phyloP scores from a whole-genome alignment of 1,140 invertebrate species.

The Nixonia krombeini region DNA sequence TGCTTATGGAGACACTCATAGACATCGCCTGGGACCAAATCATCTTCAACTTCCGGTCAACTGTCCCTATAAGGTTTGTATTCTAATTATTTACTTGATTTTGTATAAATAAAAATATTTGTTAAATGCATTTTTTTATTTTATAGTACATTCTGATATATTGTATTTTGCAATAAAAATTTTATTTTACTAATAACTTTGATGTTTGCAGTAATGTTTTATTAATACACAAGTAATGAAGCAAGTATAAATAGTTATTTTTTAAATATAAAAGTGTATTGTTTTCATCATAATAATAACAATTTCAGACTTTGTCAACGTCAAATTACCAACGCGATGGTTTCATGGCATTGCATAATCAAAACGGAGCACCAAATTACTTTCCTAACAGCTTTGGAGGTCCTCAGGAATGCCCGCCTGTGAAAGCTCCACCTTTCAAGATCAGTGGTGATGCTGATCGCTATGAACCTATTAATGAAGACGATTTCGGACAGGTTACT shows the following conservation, averaged over 20 bases:
- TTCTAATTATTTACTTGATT: too few relatives aligned
- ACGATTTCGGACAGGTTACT: constrained; percentile 90
- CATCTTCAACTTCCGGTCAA: constrained; percentile 96
- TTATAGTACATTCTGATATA: too few relatives aligned
- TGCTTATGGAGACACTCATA: constrained; percentile 94
- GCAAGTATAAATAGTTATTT: too few relatives aligned
- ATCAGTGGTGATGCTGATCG: constrained; percentile 78
- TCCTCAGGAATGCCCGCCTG: constrained; percentile 74
- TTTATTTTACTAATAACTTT: too few relatives aligned
- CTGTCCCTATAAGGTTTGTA: constrained; percentile 83
- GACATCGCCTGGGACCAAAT: constrained; percentile 93
- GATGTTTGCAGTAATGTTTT: too few relatives aligned
- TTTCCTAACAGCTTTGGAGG: constrained; percentile 96
- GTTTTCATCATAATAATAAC: not conserved
- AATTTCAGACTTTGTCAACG: constrained; percentile 55
- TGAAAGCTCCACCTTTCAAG: constrained; percentile 66
- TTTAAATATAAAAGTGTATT: not conserved
- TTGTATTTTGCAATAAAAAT: too few relatives aligned
- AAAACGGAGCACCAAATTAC: constrained; percentile 92
- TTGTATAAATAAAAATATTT: not conserved
- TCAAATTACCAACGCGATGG: constrained; percentile 94
- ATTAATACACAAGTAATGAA: too few relatives aligned
- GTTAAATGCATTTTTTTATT: not conserved
- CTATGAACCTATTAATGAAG: constrained; percentile 87
- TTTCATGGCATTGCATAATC: constrained; percentile 76